A percentile compares a stretch with the other conserved stretches of the same genome.
phyloP scores from a whole-genome alignment of 2,888 invertebrate species.

The Crioceris asparagi region DNA sequence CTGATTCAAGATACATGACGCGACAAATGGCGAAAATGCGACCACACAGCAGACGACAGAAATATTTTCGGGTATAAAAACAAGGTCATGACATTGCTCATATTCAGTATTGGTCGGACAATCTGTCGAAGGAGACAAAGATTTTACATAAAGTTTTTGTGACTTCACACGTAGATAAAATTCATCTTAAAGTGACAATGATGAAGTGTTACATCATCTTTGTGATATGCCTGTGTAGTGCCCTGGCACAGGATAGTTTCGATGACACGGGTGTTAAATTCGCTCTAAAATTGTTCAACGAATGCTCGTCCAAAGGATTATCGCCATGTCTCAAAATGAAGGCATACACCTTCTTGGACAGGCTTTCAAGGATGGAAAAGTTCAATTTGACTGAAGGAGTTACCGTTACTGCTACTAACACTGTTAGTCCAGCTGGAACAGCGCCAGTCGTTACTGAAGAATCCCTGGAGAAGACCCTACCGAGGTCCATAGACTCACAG shows the following conservation, averaged over 20 bases:
- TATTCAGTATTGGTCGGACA: too few relatives aligned
- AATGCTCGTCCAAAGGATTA: constrained; percentile 61
- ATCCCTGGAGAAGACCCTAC: constrained; percentile 57
- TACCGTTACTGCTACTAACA: constrained; percentile 49
- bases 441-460: constrained; percentile 53
- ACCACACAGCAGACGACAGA: too few relatives aligned
- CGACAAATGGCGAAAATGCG: too few relatives aligned
- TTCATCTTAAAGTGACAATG: too few relatives aligned
- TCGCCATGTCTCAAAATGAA: constrained; percentile 71
- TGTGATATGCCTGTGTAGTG: too few relatives aligned
- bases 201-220: too few relatives aligned
- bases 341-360: constrained; percentile 67
- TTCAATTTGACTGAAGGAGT: constrained; percentile 54
- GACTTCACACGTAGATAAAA: too few relatives aligned
- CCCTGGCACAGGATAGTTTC: constrained; percentile 27
- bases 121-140: too few relatives aligned
- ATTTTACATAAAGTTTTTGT: too few relatives aligned
- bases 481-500: constrained; percentile 50
- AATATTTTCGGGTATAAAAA: too few relatives aligned
- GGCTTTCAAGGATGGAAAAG: constrained; percentile 60
- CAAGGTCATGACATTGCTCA: too few relatives aligned
- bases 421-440: constrained; percentile 48
- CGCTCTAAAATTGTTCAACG: constrained; percentile 62
- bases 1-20: too few relatives aligned
- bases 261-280: constrained; percentile 53